Evolutionary conservation across 2,888 invertebrate species (phyloP), one percentile per base, ranked within the genome.

Genomic region (Phanerotoma sp.): DNA sequence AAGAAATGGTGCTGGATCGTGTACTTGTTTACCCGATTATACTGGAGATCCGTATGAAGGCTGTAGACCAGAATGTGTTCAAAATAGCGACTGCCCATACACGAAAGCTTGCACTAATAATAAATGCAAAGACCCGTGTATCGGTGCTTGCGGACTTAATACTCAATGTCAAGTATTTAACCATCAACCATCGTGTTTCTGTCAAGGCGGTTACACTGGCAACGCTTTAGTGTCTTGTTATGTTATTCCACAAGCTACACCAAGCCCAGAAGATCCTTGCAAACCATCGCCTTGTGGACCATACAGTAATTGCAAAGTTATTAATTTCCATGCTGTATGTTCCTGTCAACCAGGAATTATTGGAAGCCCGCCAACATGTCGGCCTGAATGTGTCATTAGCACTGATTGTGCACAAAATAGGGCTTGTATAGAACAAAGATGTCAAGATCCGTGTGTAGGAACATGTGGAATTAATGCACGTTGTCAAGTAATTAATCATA

Each of bases 61-160:
- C 70, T 93, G 93, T 75, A 82, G 91, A 71, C 93, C 93, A 21
- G 92, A 93, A 81, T 93, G 93, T 75, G 86, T 91, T n/a, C 83
- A 89, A 65, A 93, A 93, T 75, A 86, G 88, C 7, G 93, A 94
- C 69, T 94, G 93, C 77, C 81, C 86, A 5, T 83, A 83, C 69
- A 83, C 85, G 63, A 87, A 84, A 77, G 86, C 92, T 21, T 93
- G 93, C 71, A 81, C 87, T 47, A 89, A 89, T 71, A 89, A 89
- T 77, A 91, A 90, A 80, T 93, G 93, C 73, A 83, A 82, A 68
- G 87, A 93, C 79, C 92, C 93, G 16, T 93, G 93, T 70, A 83
- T 85, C 22, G 89, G 89, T 64, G 87, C 89, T 28, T 93, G 93
- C 72, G 92, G 92, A 44, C 80, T 89, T 65, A 91, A 92, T 74